Conservation (phyloP, 1,140 invertebrate species). For the Saccostrea cuccullata region DNA sequence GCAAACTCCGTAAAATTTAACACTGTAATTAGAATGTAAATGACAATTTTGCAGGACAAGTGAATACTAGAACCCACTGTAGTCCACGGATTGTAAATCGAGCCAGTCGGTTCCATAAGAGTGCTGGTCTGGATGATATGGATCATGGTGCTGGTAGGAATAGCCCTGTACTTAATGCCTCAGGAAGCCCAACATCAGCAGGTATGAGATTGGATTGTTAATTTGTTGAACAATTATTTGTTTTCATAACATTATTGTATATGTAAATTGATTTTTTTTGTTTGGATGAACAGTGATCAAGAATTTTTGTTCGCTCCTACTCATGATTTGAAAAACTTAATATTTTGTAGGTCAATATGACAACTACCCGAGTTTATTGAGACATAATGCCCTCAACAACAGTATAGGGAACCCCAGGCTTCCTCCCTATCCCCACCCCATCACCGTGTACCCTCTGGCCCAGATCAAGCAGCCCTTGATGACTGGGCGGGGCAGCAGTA, state of each 20-base stretch:
- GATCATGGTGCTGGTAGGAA: conserved; percentile 84
- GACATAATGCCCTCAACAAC: conserved; percentile 82
- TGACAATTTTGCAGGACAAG: conserved; percentile 80
- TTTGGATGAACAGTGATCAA: neutral
- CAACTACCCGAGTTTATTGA: conserved; percentile 84
- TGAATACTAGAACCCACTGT: conserved; percentile 94
- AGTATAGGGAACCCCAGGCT: conserved; percentile 86
- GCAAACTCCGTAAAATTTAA: too few relatives aligned
- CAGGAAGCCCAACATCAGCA: conserved; percentile 78
- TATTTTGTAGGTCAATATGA: conserved; percentile 68
- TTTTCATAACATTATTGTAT: neutral
- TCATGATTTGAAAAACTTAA: neutral
- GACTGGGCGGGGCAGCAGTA: conserved; percentile 64
- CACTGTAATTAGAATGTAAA: too few relatives aligned
- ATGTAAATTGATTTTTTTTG: neutral
- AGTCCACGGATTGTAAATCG: conserved; percentile 95
- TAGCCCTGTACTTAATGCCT: conserved; percentile 84
- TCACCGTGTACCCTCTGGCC: conserved; percentile 87
- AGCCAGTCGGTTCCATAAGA: conserved; percentile 93
- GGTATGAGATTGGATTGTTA: neutral
- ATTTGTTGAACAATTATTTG: neutral
- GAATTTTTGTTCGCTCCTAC: neutral
- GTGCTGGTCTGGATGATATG: conserved; percentile 89
- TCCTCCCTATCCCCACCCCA: conserved; percentile 92
- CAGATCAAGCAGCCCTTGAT: conserved; percentile 88